Evolutionary conservation across 2,888 invertebrate species (phyloP), one percentile per base, ranked within the genome.

Genomic region (Melanostoma mellinum): DNA sequence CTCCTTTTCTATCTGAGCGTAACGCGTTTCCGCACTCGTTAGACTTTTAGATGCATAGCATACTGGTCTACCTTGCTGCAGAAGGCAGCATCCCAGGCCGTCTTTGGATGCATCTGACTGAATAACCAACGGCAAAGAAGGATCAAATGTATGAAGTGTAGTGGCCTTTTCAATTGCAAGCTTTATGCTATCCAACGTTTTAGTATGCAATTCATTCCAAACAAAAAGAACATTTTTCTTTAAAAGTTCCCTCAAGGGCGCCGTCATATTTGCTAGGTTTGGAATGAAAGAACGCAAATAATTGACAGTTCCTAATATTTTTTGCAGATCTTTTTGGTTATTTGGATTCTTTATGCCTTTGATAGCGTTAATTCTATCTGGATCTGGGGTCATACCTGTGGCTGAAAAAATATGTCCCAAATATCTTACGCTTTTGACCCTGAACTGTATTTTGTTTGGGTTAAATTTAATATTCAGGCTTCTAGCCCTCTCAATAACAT

Each of bases 241-340:
- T n/a, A n/a, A n/a, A n/a, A n/a, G n/a, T n/a, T n/a, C n/a, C n/a
- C n/a, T n/a, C n/a, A n/a, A n/a, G n/a, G n/a, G n/a, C n/a, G n/a
- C n/a, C n/a, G n/a, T n/a, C n/a, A n/a, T n/a, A n/a, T n/a, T n/a
- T n/a, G n/a, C n/a, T n/a, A n/a, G n/a, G n/a, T n/a, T n/a, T n/a
- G n/a, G n/a, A n/a, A n/a, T n/a, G n/a, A n/a, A n/a, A n/a, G n/a
- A n/a, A n/a, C n/a, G n/a, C n/a, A n/a, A n/a, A n/a, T n/a, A n/a
- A n/a, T n/a, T n/a, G n/a, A n/a, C n/a, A n/a, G n/a, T n/a, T n/a
- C n/a, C n/a, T n/a, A n/a, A n/a, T 33, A 88, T 73, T 46, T 67
- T 85, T 77, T 86, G 69, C n/a, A 88, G 50, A 48, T 87, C 72
- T 73, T 86, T 87, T 84, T 86, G 81, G 85, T 86, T 85, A 42